phyloP scores from a whole-genome alignment of 37 sponge, comb jelly and placozoan genomes.

The Hormiphora californensis region DNA sequence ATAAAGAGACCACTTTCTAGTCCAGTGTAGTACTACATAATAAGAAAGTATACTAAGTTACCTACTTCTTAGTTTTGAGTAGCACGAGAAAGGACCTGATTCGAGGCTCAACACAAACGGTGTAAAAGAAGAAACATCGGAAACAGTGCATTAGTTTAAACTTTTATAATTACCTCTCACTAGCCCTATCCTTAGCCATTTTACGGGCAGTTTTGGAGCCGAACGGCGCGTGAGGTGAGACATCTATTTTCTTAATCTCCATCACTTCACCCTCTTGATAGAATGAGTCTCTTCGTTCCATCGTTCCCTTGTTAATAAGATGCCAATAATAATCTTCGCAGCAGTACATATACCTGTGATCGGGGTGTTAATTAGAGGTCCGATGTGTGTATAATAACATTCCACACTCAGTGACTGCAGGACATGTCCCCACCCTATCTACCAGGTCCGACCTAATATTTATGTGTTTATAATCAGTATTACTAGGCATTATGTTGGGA shows the following conservation, averaged over 20 bases:
- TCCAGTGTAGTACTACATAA: too few relatives aligned
- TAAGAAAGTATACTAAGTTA: too few relatives aligned
- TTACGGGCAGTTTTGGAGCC: constrained; percentile 8
- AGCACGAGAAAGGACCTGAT: too few relatives aligned
- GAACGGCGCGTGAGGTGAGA: constrained; percentile 54
- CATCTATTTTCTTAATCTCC: constrained; percentile 53
- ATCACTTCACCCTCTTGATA: constrained; percentile 50
- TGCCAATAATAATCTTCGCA: constrained; percentile 53
- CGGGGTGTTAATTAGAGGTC: too few relatives aligned
- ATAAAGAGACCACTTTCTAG: too few relatives aligned
- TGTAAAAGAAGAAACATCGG: background rate
- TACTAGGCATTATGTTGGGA: too few relatives aligned
- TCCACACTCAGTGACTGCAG: too few relatives aligned
- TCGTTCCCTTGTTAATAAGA: constrained; percentile 31
- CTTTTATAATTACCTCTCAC: constrained; percentile 37
- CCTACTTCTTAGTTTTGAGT: too few relatives aligned
- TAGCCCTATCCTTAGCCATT: constrained; percentile 54
- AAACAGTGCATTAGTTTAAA: background rate
- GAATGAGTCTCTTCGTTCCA: constrained; percentile 49
- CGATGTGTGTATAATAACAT: too few relatives aligned
- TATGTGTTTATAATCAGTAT: too few relatives aligned
- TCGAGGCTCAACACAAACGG: background rate
- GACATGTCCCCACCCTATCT: too few relatives aligned
- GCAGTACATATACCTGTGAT: constrained; percentile 35
- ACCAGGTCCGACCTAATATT: too few relatives aligned